A percentile compares a stretch with the other conserved stretches of the same genome.
phyloP scores from a whole-genome alignment of 2,888 invertebrate genomes.

The Tuberolachnus salignus region DNA sequence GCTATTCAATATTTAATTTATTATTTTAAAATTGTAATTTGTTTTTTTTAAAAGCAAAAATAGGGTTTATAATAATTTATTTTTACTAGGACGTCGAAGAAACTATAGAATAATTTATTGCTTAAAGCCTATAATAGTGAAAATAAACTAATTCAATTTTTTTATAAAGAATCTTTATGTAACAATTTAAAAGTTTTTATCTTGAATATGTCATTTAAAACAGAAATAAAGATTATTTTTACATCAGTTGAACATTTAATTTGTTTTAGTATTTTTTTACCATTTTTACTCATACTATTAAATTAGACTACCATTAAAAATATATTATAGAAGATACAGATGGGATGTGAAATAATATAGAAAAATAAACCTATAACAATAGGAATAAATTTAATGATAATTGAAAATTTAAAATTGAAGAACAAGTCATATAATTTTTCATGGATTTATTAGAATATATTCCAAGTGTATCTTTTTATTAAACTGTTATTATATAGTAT shows the following conservation, averaged over 20 bases:
- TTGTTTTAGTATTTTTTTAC: too few species aligned
- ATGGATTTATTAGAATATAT: too few species aligned
- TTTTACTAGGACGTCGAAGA: neutral
- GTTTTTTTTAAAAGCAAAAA: conserved; percentile 26
- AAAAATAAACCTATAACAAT: too few species aligned
- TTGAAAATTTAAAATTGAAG: neutral
- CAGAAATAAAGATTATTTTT: conserved; percentile 22
- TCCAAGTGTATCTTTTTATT: too few species aligned
- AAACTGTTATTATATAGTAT: neutral
- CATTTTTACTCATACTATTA: too few species aligned
- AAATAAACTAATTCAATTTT: neutral
- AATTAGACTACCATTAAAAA: neutral
- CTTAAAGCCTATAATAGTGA: neutral
- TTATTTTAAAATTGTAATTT: conserved; percentile 26
- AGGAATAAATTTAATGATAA: neutral
- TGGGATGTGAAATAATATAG: too few species aligned
- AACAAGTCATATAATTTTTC: too few species aligned
- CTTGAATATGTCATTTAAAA: neutral
- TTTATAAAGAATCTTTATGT: neutral
- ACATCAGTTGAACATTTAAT: neutral
- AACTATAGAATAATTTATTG: too few species aligned
- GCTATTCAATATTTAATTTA: conserved; percentile 34
- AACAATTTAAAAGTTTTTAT: neutral
- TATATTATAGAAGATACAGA: too few species aligned
- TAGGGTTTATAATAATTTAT: conserved; percentile 16